Evolutionary conservation across 2,888 invertebrate genomes (phyloP).

Genomic region (Cerceris rybyensis): DNA sequence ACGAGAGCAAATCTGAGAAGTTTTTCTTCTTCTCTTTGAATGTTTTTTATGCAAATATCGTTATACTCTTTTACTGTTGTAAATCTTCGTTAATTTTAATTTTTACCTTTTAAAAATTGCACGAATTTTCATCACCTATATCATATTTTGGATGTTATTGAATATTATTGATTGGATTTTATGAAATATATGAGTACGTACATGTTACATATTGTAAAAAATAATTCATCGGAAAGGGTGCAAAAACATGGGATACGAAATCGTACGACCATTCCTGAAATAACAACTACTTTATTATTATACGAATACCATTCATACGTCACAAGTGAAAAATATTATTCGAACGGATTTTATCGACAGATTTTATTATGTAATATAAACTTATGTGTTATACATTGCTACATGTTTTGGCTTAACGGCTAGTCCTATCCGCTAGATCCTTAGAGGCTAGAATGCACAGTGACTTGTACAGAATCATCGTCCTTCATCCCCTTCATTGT

Average conservation of each 20-base stretch:
- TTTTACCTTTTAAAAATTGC: too few species aligned
- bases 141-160: too few species aligned
- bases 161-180: too few species aligned
- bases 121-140: too few species aligned
- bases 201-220: too few species aligned
- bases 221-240: not conserved
- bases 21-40: too few species aligned
- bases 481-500: conserved; percentile 48
- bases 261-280: conserved; percentile 54
- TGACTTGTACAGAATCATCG: conserved; percentile 78
- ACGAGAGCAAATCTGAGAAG: too few species aligned
- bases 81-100: too few species aligned
- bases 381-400: conserved; percentile 80
- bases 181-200: too few species aligned
- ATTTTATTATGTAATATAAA: conserved; percentile 81
- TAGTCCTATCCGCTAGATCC: conserved; percentile 75
- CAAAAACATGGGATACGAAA: conserved; percentile 17
- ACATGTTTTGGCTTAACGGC: conserved; percentile 73
- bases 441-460: conserved; percentile 79
- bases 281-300: conserved; percentile 62
- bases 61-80: too few species aligned
- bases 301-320: conserved; percentile 63
- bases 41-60: too few species aligned
- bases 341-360: conserved; percentile 75
- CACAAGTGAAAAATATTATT: conserved; percentile 67